Percentiles rank a stretch among this genome's conserved stretches.
Conservation (phyloP, 2,113 vertebrate species). For the Anoura caudifer region DNA sequence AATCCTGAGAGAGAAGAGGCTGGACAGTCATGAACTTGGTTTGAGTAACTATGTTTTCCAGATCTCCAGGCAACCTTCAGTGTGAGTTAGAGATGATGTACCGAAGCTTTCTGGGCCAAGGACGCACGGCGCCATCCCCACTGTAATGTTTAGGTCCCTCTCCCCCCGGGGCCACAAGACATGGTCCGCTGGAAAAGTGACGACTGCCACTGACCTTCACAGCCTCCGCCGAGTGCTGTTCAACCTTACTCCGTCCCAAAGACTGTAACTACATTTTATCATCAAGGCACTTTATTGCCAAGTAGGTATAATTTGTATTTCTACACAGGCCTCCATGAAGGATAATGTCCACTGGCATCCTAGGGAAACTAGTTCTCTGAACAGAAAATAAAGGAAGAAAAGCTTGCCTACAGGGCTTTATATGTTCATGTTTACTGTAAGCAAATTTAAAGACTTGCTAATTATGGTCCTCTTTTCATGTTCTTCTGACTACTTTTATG, state of each 20-base stretch:
- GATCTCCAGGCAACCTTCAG: neutral
- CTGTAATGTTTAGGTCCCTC: neutral
- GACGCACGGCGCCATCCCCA: neutral
- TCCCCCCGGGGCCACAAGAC: neutral
- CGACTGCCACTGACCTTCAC: neutral
- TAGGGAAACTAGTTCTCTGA: neutral
- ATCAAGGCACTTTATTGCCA: neutral
- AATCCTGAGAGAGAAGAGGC: neutral
- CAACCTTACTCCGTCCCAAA: neutral
- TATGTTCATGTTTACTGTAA: slow-evolving; percentile 17
- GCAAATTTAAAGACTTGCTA: slow-evolving; percentile 27
- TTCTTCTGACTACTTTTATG: slow-evolving; percentile 35
- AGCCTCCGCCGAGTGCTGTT: neutral
- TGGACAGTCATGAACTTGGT: neutral
- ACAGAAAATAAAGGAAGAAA: slow-evolving; percentile 27
- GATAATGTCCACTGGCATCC: neutral
- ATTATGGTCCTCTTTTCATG: slow-evolving; percentile 33
- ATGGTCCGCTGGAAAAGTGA: neutral
- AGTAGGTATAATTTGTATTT: neutral
- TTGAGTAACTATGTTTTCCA: neutral
- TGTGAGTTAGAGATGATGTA: neutral
- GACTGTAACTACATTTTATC: neutral
- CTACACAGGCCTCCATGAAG: neutral
- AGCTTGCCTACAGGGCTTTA: neutral
- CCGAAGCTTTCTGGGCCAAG: neutral